phyloP scores from a whole-genome alignment of 2,113 vertebrate genomes.

The Brachyistius frenatus region DNA sequence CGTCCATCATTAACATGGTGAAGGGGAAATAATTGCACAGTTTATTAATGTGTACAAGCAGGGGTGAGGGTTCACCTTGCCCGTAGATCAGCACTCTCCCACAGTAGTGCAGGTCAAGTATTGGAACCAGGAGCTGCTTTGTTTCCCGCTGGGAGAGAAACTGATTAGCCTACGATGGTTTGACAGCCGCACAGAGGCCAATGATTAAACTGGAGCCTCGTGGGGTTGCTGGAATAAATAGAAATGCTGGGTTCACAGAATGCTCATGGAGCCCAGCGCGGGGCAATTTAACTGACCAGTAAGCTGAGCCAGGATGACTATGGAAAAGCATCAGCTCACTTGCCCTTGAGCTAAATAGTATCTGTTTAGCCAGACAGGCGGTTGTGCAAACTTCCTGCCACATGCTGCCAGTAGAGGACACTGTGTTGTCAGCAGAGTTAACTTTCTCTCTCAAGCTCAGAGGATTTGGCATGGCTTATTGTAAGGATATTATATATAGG shows the following conservation, averaged over 20 bases:
- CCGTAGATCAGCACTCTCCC: constrained; percentile 31
- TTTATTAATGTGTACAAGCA: constrained; percentile 43
- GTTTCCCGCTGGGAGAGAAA: constrained; percentile 37
- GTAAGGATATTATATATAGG: constrained; percentile 45
- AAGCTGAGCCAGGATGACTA: constrained; percentile 73
- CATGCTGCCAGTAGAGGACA: constrained; percentile 76
- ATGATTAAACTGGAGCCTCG: constrained; percentile 63
- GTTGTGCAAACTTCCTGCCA: constrained; percentile 58
- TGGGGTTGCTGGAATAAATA: constrained; percentile 42
- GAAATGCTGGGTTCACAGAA: constrained; percentile 52
- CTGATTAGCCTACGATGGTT: constrained; percentile 60
- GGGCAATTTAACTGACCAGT: constrained; percentile 48
- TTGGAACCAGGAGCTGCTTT: constrained; percentile 16
- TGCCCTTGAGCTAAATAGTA: constrained; percentile 73
- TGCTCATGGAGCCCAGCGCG: constrained; percentile 32
- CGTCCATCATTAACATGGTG: constrained; percentile 31
- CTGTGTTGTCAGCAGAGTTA: constrained; percentile 66
- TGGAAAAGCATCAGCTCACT: constrained; percentile 62
- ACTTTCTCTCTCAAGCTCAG: constrained; percentile 27
- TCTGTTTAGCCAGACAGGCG: constrained; percentile 45
- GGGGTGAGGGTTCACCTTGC: constrained; percentile 34
- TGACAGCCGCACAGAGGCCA: constrained; percentile 50
- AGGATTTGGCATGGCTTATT: constrained; percentile 46
- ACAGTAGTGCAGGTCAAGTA: constrained; percentile 36
- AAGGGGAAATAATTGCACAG: neutral